These are phyloP conservation scores for Platyrinchus mystaceus DNA, from an alignment of 2,797 vertebrate genomes.

Conservation along the genomic window DNA sequence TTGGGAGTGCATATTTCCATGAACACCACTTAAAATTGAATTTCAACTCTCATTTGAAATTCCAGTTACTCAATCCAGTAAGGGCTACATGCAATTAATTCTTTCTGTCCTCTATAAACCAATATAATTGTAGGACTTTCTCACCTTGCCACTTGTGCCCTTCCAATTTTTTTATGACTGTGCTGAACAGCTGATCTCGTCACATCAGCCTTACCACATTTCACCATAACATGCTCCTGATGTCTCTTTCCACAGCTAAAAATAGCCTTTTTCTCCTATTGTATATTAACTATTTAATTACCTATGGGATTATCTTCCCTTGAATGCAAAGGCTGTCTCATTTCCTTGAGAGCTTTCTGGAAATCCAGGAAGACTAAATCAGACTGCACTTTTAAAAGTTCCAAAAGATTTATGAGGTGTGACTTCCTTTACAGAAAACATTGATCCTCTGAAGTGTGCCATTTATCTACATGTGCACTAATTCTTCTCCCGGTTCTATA, in stretches of 20 bases:
- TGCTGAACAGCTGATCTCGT: neutral
- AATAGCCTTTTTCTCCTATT: neutral
- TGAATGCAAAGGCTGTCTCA: neutral
- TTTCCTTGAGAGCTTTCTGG: neutral
- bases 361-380: neutral
- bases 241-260: neutral
- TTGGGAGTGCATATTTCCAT: neutral
- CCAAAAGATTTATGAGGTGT: neutral
- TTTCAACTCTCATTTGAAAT: neutral
- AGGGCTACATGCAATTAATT: neutral
- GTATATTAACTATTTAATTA: neutral
- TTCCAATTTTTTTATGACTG: neutral
- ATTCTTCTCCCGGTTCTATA: neutral
- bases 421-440: neutral
- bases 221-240: neutral
- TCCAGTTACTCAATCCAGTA: neutral
- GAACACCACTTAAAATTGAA: neutral
- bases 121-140: neutral
- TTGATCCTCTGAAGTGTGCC: neutral
- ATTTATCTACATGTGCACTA: neutral
- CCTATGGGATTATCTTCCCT: neutral
- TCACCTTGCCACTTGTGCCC: neutral
- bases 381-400: neutral
- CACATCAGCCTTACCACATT: neutral
- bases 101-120: neutral